Percentiles rank a stretch among this genome's conserved stretches.
Conservation (phyloP, 92 coral and sea anemone species). For the Zoanthus sociatus region DNA sequence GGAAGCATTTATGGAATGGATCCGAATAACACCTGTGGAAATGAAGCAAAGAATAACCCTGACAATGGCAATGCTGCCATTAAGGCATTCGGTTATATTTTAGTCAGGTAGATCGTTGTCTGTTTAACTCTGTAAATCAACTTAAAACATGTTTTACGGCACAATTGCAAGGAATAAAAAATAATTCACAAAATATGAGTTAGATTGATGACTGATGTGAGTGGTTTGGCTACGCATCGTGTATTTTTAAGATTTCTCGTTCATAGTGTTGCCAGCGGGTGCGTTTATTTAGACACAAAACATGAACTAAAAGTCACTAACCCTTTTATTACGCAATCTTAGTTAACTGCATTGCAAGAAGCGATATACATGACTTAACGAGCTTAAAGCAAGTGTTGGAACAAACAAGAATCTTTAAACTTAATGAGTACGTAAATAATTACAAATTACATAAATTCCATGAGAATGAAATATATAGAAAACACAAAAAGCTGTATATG, state of each 20-base stretch:
- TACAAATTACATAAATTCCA: too few species aligned
- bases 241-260: not conserved
- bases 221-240: not conserved
- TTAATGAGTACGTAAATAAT: too few species aligned
- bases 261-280: too few species aligned
- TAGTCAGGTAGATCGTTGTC: constrained; percentile 1
- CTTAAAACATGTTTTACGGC: not conserved
- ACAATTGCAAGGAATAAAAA: not conserved
- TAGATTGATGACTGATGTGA: not conserved
- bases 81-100: constrained; percentile 78
- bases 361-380: not conserved
- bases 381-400: too few species aligned
- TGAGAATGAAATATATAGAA: too few species aligned
- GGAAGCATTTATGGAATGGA: constrained; percentile 55
- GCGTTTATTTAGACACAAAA: too few species aligned
- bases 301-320: too few species aligned
- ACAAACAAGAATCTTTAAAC: not conserved
- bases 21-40: constrained; percentile 71
- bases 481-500: too few species aligned
- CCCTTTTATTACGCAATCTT: not conserved
- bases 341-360: not conserved
- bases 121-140: not conserved
- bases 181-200: not conserved
- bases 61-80: not conserved
- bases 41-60: constrained; percentile 53